Percentiles rank a stretch among this genome's conserved stretches.
These are phyloP conservation scores for Dissostichus mawsoni DNA, from an alignment of 2,113 vertebrate species.

Conservation along the genomic window DNA sequence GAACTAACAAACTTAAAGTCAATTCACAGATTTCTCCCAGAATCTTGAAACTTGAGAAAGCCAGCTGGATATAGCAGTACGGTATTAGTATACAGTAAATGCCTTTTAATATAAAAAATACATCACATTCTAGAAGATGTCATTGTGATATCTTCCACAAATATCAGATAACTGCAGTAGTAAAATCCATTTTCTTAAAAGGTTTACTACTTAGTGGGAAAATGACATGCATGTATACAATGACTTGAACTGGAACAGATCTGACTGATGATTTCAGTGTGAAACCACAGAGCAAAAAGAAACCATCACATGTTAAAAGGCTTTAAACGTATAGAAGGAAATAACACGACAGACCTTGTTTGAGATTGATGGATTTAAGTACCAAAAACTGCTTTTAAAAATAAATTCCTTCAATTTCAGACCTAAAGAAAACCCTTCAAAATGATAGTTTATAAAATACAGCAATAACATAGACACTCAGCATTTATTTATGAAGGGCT, in stretches of 20 bases:
- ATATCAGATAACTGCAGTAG: neutral
- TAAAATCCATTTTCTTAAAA: neutral
- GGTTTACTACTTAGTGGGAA: neutral
- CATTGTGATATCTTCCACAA: neutral
- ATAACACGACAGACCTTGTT: too few species aligned
- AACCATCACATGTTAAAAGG: too few species aligned
- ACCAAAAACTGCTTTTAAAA: neutral
- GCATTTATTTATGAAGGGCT: neutral
- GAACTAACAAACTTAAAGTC: too few species aligned
- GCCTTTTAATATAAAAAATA: too few species aligned
- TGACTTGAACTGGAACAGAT: constrained; percentile 15
- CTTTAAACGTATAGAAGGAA: too few species aligned
- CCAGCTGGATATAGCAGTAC: too few species aligned
- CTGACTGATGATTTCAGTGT: neutral
- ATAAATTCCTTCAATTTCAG: neutral
- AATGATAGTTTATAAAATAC: neutral
- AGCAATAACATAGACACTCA: neutral
- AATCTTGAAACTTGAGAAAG: too few species aligned
- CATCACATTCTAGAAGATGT: neutral
- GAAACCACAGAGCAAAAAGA: neutral
- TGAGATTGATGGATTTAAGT: too few species aligned
- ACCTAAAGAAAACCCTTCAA: neutral
- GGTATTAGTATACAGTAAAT: too few species aligned
- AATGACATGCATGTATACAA: neutral
- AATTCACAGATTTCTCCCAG: too few species aligned